Conservation (phyloP, 2,888 invertebrate genomes). For the Gibbula magus region DNA sequence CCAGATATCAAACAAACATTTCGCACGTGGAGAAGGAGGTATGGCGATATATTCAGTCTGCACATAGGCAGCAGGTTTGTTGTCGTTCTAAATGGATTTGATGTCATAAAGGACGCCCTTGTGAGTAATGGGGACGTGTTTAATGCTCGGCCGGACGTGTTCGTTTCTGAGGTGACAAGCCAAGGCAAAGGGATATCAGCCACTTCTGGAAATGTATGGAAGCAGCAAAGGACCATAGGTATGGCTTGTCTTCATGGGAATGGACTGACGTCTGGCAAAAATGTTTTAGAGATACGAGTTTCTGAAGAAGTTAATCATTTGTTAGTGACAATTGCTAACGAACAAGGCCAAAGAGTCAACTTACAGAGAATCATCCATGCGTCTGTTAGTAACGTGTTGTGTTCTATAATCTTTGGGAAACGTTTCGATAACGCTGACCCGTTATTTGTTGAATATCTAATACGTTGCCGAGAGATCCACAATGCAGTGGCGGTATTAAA, state of each 20-base stretch:
- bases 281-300: background rate
- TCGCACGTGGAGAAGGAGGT: background rate
- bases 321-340: background rate
- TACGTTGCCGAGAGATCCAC: background rate
- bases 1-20: background rate
- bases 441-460: background rate
- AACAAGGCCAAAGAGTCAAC: background rate
- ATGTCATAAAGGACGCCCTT: background rate
- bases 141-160: background rate
- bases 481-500: background rate
- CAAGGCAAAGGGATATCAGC: background rate
- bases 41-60: background rate
- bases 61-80: background rate
- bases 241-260: too few species aligned
- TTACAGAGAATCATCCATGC: background rate
- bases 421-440: background rate
- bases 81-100: background rate
- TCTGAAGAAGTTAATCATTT: background rate
- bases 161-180: background rate
- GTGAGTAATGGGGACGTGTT: background rate
- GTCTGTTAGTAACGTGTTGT: background rate
- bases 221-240: too few species aligned
- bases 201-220: too few species aligned
- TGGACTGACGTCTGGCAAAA: background rate
- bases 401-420: background rate